These are phyloP conservation scores for Fistularia tabacaria DNA, from an alignment of 2,797 vertebrate genomes.

Conservation along the genomic window DNA sequence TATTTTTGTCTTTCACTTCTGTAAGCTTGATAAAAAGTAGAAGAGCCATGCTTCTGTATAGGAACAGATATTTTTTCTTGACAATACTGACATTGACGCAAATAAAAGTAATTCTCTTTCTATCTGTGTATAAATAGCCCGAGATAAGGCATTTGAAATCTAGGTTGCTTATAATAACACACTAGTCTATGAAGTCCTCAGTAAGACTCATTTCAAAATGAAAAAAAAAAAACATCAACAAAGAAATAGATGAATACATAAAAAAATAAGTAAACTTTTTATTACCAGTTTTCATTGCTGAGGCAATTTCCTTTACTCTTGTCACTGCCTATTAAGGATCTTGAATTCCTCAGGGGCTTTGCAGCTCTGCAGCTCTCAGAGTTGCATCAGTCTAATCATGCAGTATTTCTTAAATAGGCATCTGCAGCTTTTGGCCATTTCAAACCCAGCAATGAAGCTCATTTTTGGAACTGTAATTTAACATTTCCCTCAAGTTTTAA, in stretches of 20 bases:
- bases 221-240: constrained; percentile 5
- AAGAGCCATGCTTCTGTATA: constrained; percentile 48
- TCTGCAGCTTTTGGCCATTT: constrained; percentile 21
- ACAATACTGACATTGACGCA: constrained; percentile 45
- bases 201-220: constrained; percentile 10
- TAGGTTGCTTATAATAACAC: constrained; percentile 35
- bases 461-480: constrained; percentile 40
- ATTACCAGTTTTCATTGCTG: constrained; percentile 12
- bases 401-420: constrained; percentile 12
- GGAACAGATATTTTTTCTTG: constrained; percentile 51
- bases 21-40: constrained; percentile 46
- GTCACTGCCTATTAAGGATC: constrained; percentile 3
- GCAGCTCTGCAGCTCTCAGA: constrained; percentile 12
- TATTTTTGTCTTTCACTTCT: constrained; percentile 58
- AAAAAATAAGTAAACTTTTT: neutral
- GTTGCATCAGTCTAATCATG: constrained; percentile 17
- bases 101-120: constrained; percentile 34
- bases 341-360: constrained; percentile 4
- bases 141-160: constrained; percentile 39
- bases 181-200: constrained; percentile 20
- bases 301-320: constrained; percentile 1
- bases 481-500: constrained; percentile 32
- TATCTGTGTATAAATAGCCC: constrained; percentile 44
- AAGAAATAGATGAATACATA: too few relatives aligned
- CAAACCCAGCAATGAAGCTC: constrained; percentile 24